Evolutionary conservation across 2,113 vertebrate genomes (phyloP), one percentile per base, ranked within the genome.

Genomic region (Pseudopipra pipra): DNA sequence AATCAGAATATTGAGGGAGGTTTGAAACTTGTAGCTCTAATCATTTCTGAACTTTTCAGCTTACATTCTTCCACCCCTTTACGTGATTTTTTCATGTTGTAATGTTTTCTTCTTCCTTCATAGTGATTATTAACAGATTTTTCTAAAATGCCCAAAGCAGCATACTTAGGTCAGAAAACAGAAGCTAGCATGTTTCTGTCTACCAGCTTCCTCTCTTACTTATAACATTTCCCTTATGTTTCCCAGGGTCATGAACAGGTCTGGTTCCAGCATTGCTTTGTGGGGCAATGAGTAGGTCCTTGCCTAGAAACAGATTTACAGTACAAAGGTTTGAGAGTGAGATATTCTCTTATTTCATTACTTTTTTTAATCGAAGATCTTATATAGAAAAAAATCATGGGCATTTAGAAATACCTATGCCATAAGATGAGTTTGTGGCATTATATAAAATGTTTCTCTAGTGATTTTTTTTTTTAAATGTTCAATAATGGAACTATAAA

Each of bases 121-220:
- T 73, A 92, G 85, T 72, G 70, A 93, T 90, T 91, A 92, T 74
- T 92, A 96, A 92, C 76, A 95, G 80, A 90, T 92, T 95, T 95
- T 93, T 95, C 83, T 96, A 70, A 96, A 95, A 87, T 86, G 76
- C 95, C 61, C 83, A 68, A 68, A 93, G 95, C 90, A 86, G 52
- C 85, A 51, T 49, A 74, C 87, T 72, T 89, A 78, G 83, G 93
- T 95, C 85, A 93, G 44, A 91, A 94, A 93, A 88, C 79, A 96
- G 96, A 94, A 96, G 90, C 68, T 90, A 51, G 27, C 1, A 0
- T 94, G 75, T 65, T 91, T 89, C 71, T 92, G n/a, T 93, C 89
- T 95, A 85, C 91, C 75, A 91, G 79, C 61, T 91, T 93, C 65
- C 73, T 95, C 66, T 35, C 55, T 95, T 91, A 73, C 75, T 96